Base-by-base conservation (phyloP, 2,888 invertebrate genomes). In the Platycnemis pennipes region DNA sequence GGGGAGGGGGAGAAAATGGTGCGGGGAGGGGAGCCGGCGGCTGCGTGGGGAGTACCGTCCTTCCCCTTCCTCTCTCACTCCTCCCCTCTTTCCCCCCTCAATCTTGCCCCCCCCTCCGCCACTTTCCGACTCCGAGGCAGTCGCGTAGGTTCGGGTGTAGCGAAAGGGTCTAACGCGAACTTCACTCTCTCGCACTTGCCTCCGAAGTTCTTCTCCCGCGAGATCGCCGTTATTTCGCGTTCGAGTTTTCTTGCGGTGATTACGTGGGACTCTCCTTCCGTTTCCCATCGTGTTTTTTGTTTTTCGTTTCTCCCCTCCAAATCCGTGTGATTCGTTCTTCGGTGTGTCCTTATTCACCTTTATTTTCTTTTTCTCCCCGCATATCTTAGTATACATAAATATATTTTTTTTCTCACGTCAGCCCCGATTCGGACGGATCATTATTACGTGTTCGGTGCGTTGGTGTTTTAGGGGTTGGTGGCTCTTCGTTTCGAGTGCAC, bases 141-240 rank as follows among this genome's bases (percentile, higher is more conserved):
- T 91, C 91, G 91, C 91, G 56, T 91, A 91, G 63, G 91, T 69
- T 91, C 91, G 42, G 91, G 69, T 44, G 91, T 91, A 91, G 91
- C 91, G 91, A 26, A 63, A 91, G 91, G 91, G 63, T 89, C 89
- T 37, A 77, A 77, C 77, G 77, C 13, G 37, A 77, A 37, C 37
- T 37, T 77, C 77, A 37, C 31, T 77, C 77, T n/a, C n/a, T n/a
- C 69, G 31, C 56, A 3, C 56, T 56, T 22, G 13, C n/a, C n/a
- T n/a, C 31, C 7, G 69, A n/a, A 8, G 37, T 11, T 11, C 11
- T 16, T n/a, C 63, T 22, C 37, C 77, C 77, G 77, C 31, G 77
- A 77, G 37, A 11, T 37, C 37, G 37, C 13, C 37, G 77, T 26
- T 63, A 26, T 63, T 5, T 63, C 63, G 26, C n/a, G 53, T n/a